Base-by-base conservation (phyloP, 1,140 invertebrate species). In the Brachystomella parvula region DNA sequence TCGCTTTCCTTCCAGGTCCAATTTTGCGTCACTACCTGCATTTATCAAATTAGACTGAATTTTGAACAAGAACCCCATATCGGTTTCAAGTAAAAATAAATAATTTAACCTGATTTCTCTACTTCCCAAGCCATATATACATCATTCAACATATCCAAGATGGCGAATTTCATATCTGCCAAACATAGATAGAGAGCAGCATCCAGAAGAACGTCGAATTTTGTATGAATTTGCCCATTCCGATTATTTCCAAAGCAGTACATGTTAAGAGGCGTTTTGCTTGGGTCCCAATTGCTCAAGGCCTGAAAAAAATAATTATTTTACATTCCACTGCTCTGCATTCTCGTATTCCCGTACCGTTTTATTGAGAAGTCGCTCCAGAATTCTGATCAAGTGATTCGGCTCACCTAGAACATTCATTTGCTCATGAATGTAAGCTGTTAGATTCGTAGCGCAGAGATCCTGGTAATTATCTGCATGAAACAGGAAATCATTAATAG, bases 231-330 rank as follows among this genome's bases (percentile, higher is more conserved):
- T 6, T 49, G 39, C 21, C 59, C 65, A 56, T 24, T 64, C 62
- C 49, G 30, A 32, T 66, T 66, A 29, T 61, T 66, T 24, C 65
- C 65, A 30, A 31, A 66, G 30, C 65, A 66, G 47, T 62, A 66
- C 15, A 62, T 62, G 64, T 60, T 60, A 32, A 59, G 57, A 21
- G 12, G 26, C 3, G 60, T 44, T 47, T 12, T 29, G 24, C 60
- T 62, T 3, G 65, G 65, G 35, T 66, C 60, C 64, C 64, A 66
- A 26, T 56, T 49, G 32, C 19, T 26, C 30, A 64, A 31, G 30
- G 24, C 39, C 39, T 44, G 9, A 44, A 44, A 12, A 44, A 39
- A 35, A 47, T 53, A 6, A 6, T 53, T 12, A 19, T 53, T 15
- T 53, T 15, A 53, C 9, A 15, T 53, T 15, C 12, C 9, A 62